Percentiles rank a stretch among this genome's conserved stretches.
Conservation (phyloP, 2,888 invertebrate species). For the Macaria liturata region DNA sequence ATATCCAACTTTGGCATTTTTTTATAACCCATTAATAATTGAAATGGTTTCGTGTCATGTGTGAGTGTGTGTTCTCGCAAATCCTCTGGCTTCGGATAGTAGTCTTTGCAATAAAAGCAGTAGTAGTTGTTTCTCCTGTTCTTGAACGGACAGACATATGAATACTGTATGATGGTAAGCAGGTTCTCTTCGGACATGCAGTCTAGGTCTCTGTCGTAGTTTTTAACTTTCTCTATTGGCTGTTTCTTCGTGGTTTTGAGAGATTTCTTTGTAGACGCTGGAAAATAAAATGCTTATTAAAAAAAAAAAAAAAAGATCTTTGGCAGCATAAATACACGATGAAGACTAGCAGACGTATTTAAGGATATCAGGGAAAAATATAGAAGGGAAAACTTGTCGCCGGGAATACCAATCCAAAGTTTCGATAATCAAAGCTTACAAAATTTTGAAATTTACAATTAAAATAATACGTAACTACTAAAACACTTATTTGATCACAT, state of each 20-base stretch:
- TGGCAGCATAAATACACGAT: too few relatives aligned
- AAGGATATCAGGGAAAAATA: too few relatives aligned
- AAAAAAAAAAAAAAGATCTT: not conserved
- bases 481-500: too few relatives aligned
- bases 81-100: slow-evolving; percentile 73
- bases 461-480: too few relatives aligned
- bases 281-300: slow-evolving; percentile 10
- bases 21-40: slow-evolving; percentile 70
- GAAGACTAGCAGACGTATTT: too few relatives aligned
- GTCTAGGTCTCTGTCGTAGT: slow-evolving; percentile 67
- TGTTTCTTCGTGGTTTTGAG: slow-evolving; percentile 51
- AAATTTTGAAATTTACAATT: too few relatives aligned
- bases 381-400: too few relatives aligned
- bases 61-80: slow-evolving; percentile 67
- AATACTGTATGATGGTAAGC: slow-evolving; percentile 70
- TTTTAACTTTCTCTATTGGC: slow-evolving; percentile 63
- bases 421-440: too few relatives aligned
- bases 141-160: slow-evolving; percentile 73
- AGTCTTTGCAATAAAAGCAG: slow-evolving; percentile 76
- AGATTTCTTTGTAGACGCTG: slow-evolving; percentile 48
- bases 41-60: slow-evolving; percentile 74
- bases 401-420: too few relatives aligned
- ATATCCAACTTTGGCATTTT: slow-evolving; percentile 76
- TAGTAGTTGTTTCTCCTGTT: slow-evolving; percentile 73
- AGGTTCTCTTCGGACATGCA: slow-evolving; percentile 76